Base-by-base conservation (phyloP, 2,888 invertebrate species). In the Clostera curtula region DNA sequence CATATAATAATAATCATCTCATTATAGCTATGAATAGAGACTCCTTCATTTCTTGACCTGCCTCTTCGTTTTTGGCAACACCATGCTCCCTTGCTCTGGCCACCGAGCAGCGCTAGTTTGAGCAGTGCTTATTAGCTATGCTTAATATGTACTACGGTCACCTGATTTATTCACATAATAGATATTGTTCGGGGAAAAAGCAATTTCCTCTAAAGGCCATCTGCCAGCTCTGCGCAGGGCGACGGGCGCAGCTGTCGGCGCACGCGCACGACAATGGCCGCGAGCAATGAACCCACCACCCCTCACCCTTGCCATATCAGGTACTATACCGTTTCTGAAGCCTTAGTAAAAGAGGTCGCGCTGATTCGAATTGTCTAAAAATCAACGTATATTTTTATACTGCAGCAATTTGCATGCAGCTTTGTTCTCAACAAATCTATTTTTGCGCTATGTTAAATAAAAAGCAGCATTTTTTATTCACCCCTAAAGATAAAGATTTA, bases 211-310 rank as follows among this genome's bases (percentile, higher is more conserved):
- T 49, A 43, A 43, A 35, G 56, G 61, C 69, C 79, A 79, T 75
- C 76, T 77, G 76, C 71, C 61, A 55, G 55, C 60, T 58, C 56
- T 48, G 49, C 36, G 48, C 53, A 46, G 53, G 65, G 55, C 43
- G 54, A 36, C 34, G 49, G 42, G 50, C 43, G 64, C 82, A 82
- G 82, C 82, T 82, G 79, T 56, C 74, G 43, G 34, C 74, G 80
- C 79, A 74, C 77, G 79, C 79, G 80, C 71, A 67, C 44, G 40
- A 76, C 79, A 77, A 76, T 73, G 57, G 60, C 49, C 42, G 55
- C 76, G 82, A 77, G 64, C 82, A 75, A 73, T 80, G 82, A 83
- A 79, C 82, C 61, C 76, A 46, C 61, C 59, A 60, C 63, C 73
- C 73, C 62, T 49, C 57, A 52, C 54, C 60, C 63, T 54, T 49